Evolutionary conservation across 2,797 vertebrate species (phyloP).

Genomic region (Pogonophryne albipinna): DNA sequence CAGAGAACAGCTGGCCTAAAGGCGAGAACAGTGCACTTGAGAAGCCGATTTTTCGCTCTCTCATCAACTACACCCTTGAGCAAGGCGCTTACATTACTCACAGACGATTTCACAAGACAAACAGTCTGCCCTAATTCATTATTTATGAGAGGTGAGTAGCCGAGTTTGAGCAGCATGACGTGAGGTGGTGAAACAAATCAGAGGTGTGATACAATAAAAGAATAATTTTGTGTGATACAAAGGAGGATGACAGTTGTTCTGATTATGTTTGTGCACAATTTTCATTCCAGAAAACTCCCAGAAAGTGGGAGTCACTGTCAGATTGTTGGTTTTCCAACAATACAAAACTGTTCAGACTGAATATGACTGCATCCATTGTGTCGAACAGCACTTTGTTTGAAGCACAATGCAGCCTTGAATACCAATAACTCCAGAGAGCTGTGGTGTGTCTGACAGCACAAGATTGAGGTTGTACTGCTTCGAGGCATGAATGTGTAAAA

Average conservation of each 20-base stretch:
- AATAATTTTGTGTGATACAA: slow-evolving; percentile 20
- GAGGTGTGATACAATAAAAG: slow-evolving; percentile 2
- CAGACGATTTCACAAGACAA: slow-evolving; percentile 57
- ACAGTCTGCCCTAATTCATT: slow-evolving; percentile 63
- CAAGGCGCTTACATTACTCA: slow-evolving; percentile 43
- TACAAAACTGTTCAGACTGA: slow-evolving; percentile 41
- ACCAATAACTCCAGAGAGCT: slow-evolving; percentile 57
- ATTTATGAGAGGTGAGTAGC: slow-evolving; percentile 62
- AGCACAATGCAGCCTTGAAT: slow-evolving; percentile 54
- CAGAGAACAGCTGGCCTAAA: slow-evolving; percentile 45
- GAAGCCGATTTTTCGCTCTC: slow-evolving; percentile 32
- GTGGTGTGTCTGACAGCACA: slow-evolving; percentile 39
- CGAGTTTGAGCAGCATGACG: slow-evolving; percentile 37
- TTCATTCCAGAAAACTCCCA: slow-evolving; percentile 21
- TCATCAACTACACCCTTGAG: slow-evolving; percentile 50
- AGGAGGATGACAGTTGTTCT: slow-evolving; percentile 6
- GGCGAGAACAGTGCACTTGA: slow-evolving; percentile 30
- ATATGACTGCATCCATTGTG: slow-evolving; percentile 43
- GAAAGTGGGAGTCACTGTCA: slow-evolving; percentile 34
- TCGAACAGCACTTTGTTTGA: slow-evolving; percentile 51
- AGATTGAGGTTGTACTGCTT: slow-evolving; percentile 51
- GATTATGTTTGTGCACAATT: slow-evolving; percentile 18
- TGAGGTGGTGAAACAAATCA: slow-evolving; percentile 44
- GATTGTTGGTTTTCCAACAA: slow-evolving; percentile 48
- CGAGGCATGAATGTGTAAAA: slow-evolving; percentile 54